Evolutionary conservation across 2,888 invertebrate species (phyloP).

Genomic region (Lasius platythorax): DNA sequence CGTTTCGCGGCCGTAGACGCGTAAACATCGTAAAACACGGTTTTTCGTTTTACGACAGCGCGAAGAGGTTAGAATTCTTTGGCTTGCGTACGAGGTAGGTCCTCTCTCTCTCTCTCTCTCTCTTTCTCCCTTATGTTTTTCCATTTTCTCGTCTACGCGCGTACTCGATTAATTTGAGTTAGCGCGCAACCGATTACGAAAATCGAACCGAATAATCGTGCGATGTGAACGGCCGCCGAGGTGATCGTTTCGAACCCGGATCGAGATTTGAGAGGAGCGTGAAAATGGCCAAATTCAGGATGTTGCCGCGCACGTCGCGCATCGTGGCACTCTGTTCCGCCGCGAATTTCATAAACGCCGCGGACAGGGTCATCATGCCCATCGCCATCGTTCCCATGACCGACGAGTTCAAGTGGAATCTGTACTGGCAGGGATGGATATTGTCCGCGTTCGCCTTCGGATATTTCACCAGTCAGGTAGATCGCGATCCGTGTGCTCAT

Average conservation of each 20-base stretch:
- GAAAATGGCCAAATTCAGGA: conserved; percentile 86
- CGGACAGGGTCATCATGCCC: conserved; percentile 92
- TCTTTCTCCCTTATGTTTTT: background rate
- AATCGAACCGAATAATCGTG: background rate
- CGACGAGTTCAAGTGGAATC: conserved; percentile 90
- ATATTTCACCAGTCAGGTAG: conserved; percentile 92
- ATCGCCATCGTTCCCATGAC: conserved; percentile 92
- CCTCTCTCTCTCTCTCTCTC: no score
- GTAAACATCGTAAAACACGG: background rate
- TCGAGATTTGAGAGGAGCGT: background rate
- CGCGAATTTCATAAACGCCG: conserved; percentile 93
- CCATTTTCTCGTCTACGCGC: background rate
- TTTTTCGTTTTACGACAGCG: no score
- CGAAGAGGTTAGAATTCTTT: conserved; percentile 21
- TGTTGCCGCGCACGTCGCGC: conserved; percentile 87
- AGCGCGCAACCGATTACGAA: background rate
- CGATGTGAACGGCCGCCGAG: conserved; percentile 57
- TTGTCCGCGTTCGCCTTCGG: conserved; percentile 92
- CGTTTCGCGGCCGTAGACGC: background rate
- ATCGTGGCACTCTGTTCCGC: conserved; percentile 90
- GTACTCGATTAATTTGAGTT: background rate
- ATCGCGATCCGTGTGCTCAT: background rate
- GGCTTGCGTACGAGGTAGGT: background rate
- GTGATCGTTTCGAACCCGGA: background rate
- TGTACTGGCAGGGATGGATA: conserved; percentile 92